A percentile compares a stretch with the other conserved stretches of the same genome.
Conservation (phyloP, 2,888 invertebrate genomes). For the Aphrophora alni region DNA sequence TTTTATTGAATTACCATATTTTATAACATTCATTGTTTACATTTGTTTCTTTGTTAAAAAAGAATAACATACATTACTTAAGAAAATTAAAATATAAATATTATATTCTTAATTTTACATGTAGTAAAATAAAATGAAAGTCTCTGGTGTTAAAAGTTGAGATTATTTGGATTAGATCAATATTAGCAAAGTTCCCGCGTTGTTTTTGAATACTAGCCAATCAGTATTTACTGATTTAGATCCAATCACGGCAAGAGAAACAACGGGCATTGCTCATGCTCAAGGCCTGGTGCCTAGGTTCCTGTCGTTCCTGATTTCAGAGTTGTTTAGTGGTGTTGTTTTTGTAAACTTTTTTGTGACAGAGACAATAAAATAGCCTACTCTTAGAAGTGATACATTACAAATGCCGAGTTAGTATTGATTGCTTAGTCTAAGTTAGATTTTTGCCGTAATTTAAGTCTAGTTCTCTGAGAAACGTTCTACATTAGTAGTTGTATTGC, state of each 20-base stretch:
- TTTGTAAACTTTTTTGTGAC: neutral
- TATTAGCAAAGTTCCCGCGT: neutral
- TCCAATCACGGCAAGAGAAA: neutral
- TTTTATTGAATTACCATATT: too few species aligned
- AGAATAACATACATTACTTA: too few species aligned
- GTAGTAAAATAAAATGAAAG: too few species aligned
- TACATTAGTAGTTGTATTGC: neutral
- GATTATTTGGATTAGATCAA: too few species aligned
- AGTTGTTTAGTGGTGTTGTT: neutral
- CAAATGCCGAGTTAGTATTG: conserved; percentile 1
- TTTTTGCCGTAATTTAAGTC: neutral
- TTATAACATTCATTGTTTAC: too few species aligned
- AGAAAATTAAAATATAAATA: too few species aligned
- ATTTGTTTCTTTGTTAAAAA: too few species aligned
- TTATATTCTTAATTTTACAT: too few species aligned
- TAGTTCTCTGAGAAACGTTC: neutral
- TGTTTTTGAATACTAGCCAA: neutral
- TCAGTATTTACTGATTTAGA: neutral
- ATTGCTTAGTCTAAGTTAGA: neutral
- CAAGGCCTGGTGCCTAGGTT: conserved; percentile 6
- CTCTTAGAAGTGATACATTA: neutral
- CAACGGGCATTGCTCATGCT: neutral
- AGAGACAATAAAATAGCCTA: neutral
- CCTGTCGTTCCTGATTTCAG: neutral
- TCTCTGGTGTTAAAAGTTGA: too few species aligned